Conservation (phyloP, 2,113 vertebrate species). For the Chaetorhynchus papuensis region DNA sequence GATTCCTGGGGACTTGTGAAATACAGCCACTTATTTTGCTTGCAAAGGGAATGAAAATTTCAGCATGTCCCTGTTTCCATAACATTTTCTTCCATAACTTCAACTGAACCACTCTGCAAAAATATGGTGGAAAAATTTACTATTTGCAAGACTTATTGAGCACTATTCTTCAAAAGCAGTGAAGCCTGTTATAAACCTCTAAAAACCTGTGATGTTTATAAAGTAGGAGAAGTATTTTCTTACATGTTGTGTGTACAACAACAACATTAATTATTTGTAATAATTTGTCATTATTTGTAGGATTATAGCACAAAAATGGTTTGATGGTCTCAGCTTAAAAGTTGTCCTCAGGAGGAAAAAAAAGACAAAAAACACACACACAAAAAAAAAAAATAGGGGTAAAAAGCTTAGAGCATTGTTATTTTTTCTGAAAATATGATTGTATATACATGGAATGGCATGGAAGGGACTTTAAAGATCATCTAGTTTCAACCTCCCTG, state of each 20-base stretch:
- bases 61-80: neutral
- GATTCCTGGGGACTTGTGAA: neutral
- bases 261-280: no score
- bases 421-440: neutral
- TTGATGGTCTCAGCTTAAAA: neutral
- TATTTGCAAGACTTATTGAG: neutral
- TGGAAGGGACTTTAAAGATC: neutral
- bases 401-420: no score
- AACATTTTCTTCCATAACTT: neutral
- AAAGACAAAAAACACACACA: neutral
- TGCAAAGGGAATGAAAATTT: neutral
- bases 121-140: neutral
- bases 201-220: neutral
- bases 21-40: neutral
- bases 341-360: neutral
- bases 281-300: neutral
- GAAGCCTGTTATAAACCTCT: neutral
- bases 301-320: neutral
- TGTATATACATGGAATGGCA: neutral
- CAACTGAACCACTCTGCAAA: neutral
- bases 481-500: neutral
- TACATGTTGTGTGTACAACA: neutral
- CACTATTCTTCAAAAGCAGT: neutral
- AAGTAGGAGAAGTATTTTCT: neutral
- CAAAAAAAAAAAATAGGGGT: accelerated